Evolutionary conservation across 2,113 vertebrate genomes (phyloP).

Genomic region (Takifugu flavidus): DNA sequence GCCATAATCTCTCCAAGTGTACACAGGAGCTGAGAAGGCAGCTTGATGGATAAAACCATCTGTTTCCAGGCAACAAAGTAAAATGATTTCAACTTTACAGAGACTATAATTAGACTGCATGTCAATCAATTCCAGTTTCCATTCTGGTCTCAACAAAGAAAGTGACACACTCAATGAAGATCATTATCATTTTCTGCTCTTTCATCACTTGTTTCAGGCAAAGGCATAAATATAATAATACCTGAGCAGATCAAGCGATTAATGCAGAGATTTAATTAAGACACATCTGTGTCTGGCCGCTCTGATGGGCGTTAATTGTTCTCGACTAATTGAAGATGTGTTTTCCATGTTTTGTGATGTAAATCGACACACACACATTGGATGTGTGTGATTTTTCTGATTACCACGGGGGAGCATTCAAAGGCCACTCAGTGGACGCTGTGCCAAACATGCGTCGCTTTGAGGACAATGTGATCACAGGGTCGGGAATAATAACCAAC

Average conservation of each 20-base stretch:
- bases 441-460: constrained; percentile 16
- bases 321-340: background rate
- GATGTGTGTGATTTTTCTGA: background rate
- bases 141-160: constrained; percentile 24
- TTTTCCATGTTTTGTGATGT: background rate
- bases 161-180: constrained; percentile 17
- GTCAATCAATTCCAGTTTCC: constrained; percentile 40
- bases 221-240: constrained; percentile 4
- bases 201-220: constrained; percentile 10
- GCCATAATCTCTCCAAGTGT: constrained; percentile 15
- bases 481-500: constrained; percentile 17
- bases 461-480: constrained; percentile 36
- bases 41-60: background rate
- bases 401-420: constrained; percentile 9
- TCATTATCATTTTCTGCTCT: constrained; percentile 23
- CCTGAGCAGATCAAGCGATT: constrained; percentile 1
- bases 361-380: background rate
- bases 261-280: background rate
- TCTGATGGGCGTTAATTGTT: too few relatives aligned
- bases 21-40: background rate
- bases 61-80: constrained; percentile 45
- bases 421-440: constrained; percentile 35
- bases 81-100: constrained; percentile 27
- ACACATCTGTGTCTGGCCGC: background rate
- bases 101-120: constrained; percentile 30